These are phyloP conservation scores for Deroplatys truncata DNA, from an alignment of 2,888 invertebrate species.

Conservation along the genomic window DNA sequence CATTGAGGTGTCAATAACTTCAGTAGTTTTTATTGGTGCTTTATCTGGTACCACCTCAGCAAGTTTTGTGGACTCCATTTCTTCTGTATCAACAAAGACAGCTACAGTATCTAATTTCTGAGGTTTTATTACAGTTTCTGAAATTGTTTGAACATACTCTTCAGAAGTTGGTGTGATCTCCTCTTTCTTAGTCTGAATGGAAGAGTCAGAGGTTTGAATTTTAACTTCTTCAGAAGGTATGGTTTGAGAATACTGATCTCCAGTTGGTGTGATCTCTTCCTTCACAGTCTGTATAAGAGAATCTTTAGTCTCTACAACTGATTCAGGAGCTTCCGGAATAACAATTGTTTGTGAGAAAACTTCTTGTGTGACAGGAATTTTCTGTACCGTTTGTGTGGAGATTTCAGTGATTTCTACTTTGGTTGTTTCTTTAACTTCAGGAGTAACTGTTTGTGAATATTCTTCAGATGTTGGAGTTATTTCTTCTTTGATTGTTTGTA, in stretches of 20 bases:
- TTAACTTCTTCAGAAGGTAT: conserved; percentile 22
- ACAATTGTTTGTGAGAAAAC: background rate
- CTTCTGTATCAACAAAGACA: conserved; percentile 23
- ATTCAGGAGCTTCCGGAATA: background rate
- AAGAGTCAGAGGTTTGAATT: background rate
- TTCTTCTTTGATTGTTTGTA: conserved; percentile 41
- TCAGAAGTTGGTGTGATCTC: background rate
- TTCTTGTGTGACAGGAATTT: background rate
- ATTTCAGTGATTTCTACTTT: background rate
- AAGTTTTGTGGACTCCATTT: background rate
- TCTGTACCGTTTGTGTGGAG: background rate
- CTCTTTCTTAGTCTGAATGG: background rate
- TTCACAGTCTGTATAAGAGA: conserved; percentile 5
- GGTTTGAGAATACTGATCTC: conserved; percentile 3
- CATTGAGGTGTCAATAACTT: conserved; percentile 42
- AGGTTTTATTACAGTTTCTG: background rate
- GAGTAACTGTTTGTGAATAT: conserved; percentile 35
- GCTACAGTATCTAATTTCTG: background rate
- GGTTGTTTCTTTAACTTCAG: conserved; percentile 26
- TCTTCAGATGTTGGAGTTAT: conserved; percentile 38
- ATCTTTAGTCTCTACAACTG: background rate
- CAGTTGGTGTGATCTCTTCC: conserved; percentile 7
- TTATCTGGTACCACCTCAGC: background rate
- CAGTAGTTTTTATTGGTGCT: background rate
- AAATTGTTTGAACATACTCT: background rate